Evolutionary conservation across 2,888 invertebrate species (phyloP), one percentile per base, ranked within the genome.

Genomic region (Rotaria magnacalcarata): DNA sequence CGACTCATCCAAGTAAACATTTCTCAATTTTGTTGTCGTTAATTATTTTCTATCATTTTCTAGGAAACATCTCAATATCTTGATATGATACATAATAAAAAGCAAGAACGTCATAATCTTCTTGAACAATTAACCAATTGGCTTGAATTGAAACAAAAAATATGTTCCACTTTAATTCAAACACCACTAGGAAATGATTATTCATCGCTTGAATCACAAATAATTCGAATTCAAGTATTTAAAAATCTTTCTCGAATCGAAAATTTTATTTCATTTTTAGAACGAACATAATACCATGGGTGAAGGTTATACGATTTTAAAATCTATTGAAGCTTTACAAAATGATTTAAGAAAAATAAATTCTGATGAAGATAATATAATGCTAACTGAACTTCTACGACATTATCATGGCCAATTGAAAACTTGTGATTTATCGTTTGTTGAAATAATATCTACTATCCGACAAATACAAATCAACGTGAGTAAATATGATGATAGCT

Each of bases 131-230:
- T 80, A 47, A 43, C 47, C 47, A 47, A 43, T n/a, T 80, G 80
- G 80, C 47, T 80, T 24, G 80, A 80, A 47, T n/a, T n/a, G 4
- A 80, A 80, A 47, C 80, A 80, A 80, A 80, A 47, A n/a, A 7
- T 24, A n/a, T 80, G 24, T 47, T 10, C 43, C 0, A 24, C 47
- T 47, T 47, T 80, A n/a, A 7, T n/a, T 47, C 24, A 80, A 24
- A 10, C 16, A 67, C 5, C 27, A 19, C 4, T 34, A 19, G 34
- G 34, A 67, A 67, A 34, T 19, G 67, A 67, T 67, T 34, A 34
- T 4, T 2, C 3, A 34, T 10, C 19, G 16, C 67, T 67, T 34
- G 67, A 67, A 67, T 11, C 34, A 0, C 14, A 67, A 67, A 16
- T 67, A 5, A 34, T 2, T 16, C 16, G 34, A 67, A 67, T 67